phyloP scores from a whole-genome alignment of 2,888 invertebrate genomes.

The Synergus itoensis region DNA sequence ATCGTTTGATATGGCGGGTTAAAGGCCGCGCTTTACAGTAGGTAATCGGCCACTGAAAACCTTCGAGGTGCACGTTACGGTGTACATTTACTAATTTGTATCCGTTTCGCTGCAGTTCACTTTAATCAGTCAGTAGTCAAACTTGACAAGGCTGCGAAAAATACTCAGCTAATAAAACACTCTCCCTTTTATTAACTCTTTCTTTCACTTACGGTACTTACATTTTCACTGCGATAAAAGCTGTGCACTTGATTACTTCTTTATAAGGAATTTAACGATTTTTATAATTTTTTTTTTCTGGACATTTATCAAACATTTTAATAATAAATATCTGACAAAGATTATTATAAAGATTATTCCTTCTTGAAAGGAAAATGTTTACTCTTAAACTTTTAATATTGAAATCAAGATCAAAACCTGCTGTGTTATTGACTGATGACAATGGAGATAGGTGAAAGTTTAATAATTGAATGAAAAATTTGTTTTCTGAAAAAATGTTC shows the following conservation, averaged over 20 bases:
- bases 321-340: neutral
- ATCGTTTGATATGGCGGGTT: constrained; percentile 40
- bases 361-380: neutral
- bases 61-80: constrained; percentile 23
- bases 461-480: neutral
- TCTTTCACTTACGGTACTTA: constrained; percentile 18
- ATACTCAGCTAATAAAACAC: constrained; percentile 39
- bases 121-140: constrained; percentile 37
- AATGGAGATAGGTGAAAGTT: constrained; percentile 1
- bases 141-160: constrained; percentile 35
- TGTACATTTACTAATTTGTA: constrained; percentile 40
- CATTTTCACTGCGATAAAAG: neutral
- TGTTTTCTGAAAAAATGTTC: neutral
- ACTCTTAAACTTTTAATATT: constrained; percentile 11
- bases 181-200: constrained; percentile 33
- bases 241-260: neutral
- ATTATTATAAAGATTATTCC: no score
- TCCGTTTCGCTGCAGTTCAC: constrained; percentile 16
- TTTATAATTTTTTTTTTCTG: neutral
- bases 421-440: neutral
- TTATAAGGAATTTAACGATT: neutral
- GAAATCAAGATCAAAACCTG: neutral
- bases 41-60: constrained; percentile 38
- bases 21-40: constrained; percentile 27
- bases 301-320: neutral